These are phyloP conservation scores for Ophioderma brevispina DNA, from an alignment of 35 echinoderm and acorn worm species.

Conservation along the genomic window DNA sequence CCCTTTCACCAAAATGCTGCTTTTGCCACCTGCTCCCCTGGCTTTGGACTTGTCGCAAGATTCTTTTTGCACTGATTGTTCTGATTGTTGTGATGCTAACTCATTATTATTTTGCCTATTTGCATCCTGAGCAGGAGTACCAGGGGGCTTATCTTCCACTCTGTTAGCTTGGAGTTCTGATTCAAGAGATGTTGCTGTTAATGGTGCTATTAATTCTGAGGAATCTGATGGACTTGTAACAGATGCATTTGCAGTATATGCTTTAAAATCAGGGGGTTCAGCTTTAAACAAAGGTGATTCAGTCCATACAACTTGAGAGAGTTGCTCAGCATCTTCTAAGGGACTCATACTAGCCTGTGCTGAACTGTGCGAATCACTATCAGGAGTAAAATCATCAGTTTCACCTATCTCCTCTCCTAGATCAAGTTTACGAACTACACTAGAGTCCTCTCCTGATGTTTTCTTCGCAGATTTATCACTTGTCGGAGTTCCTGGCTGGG, in stretches of 20 bases:
- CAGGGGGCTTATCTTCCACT: not conserved
- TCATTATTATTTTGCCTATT: not conserved
- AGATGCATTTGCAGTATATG: not conserved
- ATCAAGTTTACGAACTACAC: not conserved
- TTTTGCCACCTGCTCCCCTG: not conserved
- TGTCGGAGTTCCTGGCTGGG: not conserved
- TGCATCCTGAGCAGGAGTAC: not conserved
- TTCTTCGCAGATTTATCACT: not conserved
- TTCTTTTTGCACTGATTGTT: not conserved
- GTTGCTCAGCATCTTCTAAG: not conserved
- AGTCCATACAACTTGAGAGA: not conserved
- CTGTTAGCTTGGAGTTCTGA: not conserved
- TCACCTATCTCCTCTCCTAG: not conserved
- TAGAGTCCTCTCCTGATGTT: not conserved
- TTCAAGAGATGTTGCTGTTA: not conserved
- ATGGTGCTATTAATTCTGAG: too few relatives aligned
- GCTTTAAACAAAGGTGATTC: not conserved
- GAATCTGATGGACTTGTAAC: too few relatives aligned
- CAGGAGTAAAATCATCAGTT: not conserved
- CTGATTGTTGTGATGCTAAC: not conserved
- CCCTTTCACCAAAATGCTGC: too few relatives aligned
- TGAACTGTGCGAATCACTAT: not conserved
- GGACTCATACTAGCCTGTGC: not conserved
- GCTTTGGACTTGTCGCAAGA: not conserved
- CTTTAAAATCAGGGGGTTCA: not conserved